phyloP scores from a whole-genome alignment of 2,113 vertebrate genomes.

The Sialia sialis region DNA sequence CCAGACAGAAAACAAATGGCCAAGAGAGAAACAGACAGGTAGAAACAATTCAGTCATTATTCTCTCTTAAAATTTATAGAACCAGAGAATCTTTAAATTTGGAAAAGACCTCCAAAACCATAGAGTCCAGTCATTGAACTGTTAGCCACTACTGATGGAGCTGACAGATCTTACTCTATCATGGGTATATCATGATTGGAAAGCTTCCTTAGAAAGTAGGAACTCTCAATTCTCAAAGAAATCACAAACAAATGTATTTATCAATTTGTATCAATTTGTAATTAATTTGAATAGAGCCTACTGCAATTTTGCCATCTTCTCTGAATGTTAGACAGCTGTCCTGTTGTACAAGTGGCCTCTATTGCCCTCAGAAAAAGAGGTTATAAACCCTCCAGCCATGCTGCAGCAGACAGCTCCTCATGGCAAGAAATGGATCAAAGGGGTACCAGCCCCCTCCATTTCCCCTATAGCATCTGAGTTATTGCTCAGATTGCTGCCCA shows the following conservation, averaged over 20 bases:
- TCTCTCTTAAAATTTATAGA: neutral
- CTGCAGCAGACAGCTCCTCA: neutral
- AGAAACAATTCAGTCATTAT: neutral
- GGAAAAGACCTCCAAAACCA: neutral
- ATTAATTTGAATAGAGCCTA: neutral
- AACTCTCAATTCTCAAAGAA: neutral
- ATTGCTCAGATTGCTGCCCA: neutral
- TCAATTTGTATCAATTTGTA: neutral
- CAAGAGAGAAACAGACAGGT: neutral
- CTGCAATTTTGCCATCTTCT: neutral
- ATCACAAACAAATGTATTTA: neutral
- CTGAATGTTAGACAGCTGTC: neutral
- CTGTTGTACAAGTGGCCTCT: neutral
- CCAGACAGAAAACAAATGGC: neutral
- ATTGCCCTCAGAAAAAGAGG: neutral
- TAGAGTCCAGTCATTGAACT: neutral
- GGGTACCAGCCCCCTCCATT: neutral
- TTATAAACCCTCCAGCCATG: neutral
- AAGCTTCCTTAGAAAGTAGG: neutral
- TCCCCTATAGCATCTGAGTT: neutral
- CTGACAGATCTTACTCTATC: neutral
- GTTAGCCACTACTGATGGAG: neutral
- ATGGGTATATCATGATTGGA: neutral
- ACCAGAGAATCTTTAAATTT: neutral
- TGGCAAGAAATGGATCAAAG: neutral